These are phyloP conservation scores for Lerista edwardsae DNA, from an alignment of 2,797 vertebrate genomes.

Conservation along the genomic window DNA sequence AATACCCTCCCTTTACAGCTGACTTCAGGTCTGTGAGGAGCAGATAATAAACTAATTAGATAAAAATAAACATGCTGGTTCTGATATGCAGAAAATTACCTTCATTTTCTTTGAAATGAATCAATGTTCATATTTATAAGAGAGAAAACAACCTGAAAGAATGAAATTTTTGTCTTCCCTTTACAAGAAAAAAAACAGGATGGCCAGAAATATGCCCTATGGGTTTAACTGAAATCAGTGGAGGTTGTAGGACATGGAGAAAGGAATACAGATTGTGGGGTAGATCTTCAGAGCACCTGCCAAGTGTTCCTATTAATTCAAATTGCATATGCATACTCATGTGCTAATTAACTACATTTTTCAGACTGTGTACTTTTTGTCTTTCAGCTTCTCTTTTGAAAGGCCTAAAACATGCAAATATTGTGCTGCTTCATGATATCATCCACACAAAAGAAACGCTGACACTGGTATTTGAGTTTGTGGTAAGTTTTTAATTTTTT, in stretches of 20 bases:
- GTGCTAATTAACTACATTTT: not conserved
- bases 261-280: not conserved
- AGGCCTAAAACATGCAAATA: conserved; percentile 89
- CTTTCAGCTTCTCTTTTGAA: conserved; percentile 93
- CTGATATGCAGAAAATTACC: not conserved
- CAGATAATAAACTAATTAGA: not conserved
- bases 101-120: not conserved
- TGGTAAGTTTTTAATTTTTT: conserved; percentile 79
- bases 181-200: not conserved
- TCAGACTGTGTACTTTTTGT: conserved; percentile 53
- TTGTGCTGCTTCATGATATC: conserved; percentile 89
- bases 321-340: not conserved
- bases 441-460: conserved; percentile 89
- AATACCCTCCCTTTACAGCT: not conserved
- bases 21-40: not conserved
- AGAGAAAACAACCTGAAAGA: not conserved
- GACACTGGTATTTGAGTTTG: conserved; percentile 88
- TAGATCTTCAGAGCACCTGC: not conserved
- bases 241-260: not conserved
- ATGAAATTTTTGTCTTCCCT: not conserved
- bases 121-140: not conserved
- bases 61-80: not conserved
- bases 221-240: not conserved
- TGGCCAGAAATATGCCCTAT: not conserved
- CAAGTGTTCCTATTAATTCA: not conserved